Evolutionary conservation across 2,888 invertebrate species (phyloP), one percentile per base, ranked within the genome.

Genomic region (Ormyrus rosae): DNA sequence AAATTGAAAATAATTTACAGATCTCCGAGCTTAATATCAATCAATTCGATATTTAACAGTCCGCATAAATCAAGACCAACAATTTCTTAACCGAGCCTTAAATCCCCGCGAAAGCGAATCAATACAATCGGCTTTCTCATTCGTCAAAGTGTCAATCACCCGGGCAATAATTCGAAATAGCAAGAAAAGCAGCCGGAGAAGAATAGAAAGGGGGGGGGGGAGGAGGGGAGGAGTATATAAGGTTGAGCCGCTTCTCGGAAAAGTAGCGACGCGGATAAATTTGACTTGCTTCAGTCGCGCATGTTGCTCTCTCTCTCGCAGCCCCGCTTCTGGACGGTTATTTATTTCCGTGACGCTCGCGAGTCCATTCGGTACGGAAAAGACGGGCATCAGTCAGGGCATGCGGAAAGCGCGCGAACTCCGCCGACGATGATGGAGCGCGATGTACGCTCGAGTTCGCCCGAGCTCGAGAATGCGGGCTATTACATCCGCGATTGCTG

Each of bases 321-420:
- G 11, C 34, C 45, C 19, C 45, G 70, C 76, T 71, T 74, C 78
- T 71, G 58, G 19, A 50, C 65, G 79, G 65, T 80, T 82, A 82
- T 82, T 82, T 80, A 82, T 82, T 82, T 76, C 80, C 76, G 76
- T 79, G 79, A 76, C 68, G 78, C 67, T 7, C 9, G 58, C n/a
- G 60, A 72, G 70, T 58, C 64, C 34, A 56, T 60, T 67, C 34
- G 68, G 63, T 58, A 61, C 46, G 48, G 71, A 55, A 71, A 61
- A 71, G 55, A 75, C 65, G 64, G 9, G 11, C 50, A 9, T 67
- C 56, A 5, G 61, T 76, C 67, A 67, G 67, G 46, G 71, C 63
- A 80, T 72, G 76, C 80, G 70, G 74, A 80, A 70, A 70, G 34
- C 11, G 46, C 34, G 8, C 46, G 68, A 76, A 76, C 61, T 50